These are phyloP conservation scores for Carassius carassius DNA, from an alignment of 2,113 vertebrate genomes.

Conservation along the genomic window DNA sequence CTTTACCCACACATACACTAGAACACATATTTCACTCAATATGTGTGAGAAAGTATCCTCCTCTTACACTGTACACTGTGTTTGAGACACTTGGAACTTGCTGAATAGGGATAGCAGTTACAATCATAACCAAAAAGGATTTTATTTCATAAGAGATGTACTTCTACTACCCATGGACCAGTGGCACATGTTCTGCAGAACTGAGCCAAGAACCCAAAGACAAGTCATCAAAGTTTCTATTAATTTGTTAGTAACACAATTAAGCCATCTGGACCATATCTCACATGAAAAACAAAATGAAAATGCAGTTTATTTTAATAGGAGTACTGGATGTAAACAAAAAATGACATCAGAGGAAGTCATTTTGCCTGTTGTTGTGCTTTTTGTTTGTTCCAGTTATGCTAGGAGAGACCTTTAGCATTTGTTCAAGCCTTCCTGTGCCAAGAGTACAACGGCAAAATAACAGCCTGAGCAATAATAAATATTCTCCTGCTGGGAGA, in stretches of 20 bases:
- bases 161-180: neutral
- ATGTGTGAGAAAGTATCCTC: neutral
- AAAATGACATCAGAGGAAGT: constrained; percentile 15
- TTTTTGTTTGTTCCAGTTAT: constrained; percentile 41
- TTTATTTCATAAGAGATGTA: neutral
- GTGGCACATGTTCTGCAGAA: neutral
- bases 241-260: neutral
- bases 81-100: neutral
- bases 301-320: constrained; percentile 25
- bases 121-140: constrained; percentile 11
- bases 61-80: neutral
- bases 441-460: constrained; percentile 25
- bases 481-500: constrained; percentile 28
- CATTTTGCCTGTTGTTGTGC: constrained; percentile 26
- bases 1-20: constrained; percentile 21
- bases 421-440: constrained; percentile 54
- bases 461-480: constrained; percentile 41
- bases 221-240: neutral
- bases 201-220: neutral
- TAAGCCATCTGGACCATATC: neutral
- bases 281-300: neutral
- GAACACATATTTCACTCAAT: constrained; percentile 11
- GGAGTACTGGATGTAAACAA: constrained; percentile 16
- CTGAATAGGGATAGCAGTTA: constrained; percentile 11
- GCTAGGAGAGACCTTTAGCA: constrained; percentile 34